Conservation (phyloP, 2,797 vertebrate species). For the Florisuga fusca region DNA sequence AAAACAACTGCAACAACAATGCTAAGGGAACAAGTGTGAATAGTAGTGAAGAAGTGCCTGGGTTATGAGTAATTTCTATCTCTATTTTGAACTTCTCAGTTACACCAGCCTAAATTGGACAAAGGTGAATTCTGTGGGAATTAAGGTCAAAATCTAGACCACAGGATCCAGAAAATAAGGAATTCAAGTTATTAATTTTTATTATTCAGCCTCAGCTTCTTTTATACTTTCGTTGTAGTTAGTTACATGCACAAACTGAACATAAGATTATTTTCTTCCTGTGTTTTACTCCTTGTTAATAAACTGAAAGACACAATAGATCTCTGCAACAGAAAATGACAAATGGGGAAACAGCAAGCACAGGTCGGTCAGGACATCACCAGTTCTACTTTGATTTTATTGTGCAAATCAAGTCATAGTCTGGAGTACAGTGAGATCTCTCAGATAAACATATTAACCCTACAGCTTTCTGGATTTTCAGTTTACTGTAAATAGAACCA, state of each 20-base stretch:
- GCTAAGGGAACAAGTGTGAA: not conserved
- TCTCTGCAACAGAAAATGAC: not conserved
- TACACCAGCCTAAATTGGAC: not conserved
- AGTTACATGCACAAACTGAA: slow-evolving; percentile 47
- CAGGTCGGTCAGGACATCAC: not conserved
- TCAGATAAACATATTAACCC: not conserved
- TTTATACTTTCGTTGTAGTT: slow-evolving; percentile 39
- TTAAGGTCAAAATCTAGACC: not conserved
- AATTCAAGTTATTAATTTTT: slow-evolving; percentile 40
- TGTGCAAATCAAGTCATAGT: not conserved
- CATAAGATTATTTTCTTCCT: slow-evolving; percentile 40
- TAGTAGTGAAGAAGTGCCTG: slow-evolving; percentile 30
- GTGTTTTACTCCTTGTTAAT: slow-evolving; percentile 31
- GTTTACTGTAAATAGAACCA: not conserved
- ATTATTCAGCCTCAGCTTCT: slow-evolving; percentile 35
- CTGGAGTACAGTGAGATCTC: accelerated
- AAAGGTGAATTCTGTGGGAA: not conserved
- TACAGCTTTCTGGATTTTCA: not conserved
- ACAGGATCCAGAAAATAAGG: slow-evolving; percentile 34
- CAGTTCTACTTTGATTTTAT: not conserved
- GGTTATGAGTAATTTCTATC: slow-evolving; percentile 57
- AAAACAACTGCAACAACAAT: not conserved
- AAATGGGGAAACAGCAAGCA: not conserved
- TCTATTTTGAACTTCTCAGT: slow-evolving; percentile 65
- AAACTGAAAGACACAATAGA: slow-evolving; percentile 39